Evolutionary conservation across 2,113 vertebrate genomes (phyloP).

Genomic region (Gambusia holbrooki): DNA sequence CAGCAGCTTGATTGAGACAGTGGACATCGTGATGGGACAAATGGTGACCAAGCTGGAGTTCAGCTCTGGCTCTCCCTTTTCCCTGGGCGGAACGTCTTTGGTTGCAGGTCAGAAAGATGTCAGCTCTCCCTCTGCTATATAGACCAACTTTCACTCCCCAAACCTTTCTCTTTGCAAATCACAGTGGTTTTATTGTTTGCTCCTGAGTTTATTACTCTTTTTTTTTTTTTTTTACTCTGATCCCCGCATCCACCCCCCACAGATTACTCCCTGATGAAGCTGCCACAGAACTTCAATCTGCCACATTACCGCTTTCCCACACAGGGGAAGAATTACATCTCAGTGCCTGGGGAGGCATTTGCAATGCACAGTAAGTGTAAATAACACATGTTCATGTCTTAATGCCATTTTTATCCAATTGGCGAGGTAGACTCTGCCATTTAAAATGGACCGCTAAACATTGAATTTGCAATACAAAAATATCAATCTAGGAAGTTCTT

Average conservation of each 20-base stretch:
- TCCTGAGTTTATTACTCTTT: constrained; percentile 13
- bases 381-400: constrained; percentile 6
- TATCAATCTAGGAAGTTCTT: too few species aligned
- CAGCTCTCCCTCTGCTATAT: constrained; percentile 9
- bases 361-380: constrained; percentile 82
- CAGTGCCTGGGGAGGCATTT: constrained; percentile 90
- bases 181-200: constrained; percentile 28
- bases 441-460: not conserved
- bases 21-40: constrained; percentile 88
- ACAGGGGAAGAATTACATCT: constrained; percentile 88
- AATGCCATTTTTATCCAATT: not conserved
- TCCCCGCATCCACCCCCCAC: constrained; percentile 2
- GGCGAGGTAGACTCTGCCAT: constrained; percentile 3
- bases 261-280: constrained; percentile 90
- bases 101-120: constrained; percentile 86
- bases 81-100: constrained; percentile 84
- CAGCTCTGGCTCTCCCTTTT: constrained; percentile 45
- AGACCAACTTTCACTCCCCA: not conserved
- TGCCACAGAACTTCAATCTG: constrained; percentile 78
- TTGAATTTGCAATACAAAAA: not conserved
- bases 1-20: constrained; percentile 83
- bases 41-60: constrained; percentile 79
- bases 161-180: not conserved
- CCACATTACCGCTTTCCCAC: constrained; percentile 90
- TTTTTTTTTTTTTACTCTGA: constrained; percentile 24